Conservation (phyloP, 2,888 invertebrate genomes). For the Petrolisthes manimaculis region DNA sequence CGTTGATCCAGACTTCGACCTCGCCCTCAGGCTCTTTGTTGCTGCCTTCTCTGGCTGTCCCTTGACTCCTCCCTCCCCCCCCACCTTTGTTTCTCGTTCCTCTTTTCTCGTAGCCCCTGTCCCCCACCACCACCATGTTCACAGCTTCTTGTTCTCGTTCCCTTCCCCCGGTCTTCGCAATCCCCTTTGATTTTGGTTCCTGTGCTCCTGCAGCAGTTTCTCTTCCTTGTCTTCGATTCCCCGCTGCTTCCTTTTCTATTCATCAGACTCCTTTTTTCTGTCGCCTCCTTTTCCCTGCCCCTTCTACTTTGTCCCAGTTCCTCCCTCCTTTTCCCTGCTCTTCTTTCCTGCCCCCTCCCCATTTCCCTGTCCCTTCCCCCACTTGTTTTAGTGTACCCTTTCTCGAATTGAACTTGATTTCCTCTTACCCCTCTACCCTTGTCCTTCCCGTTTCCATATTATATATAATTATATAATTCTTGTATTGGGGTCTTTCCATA, state of each 20-base stretch:
- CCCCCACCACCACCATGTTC: not conserved
- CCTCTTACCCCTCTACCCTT: not conserved
- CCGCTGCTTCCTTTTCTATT: not conserved
- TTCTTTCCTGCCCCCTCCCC: not conserved
- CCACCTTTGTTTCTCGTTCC: not conserved
- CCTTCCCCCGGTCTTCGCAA: not conserved
- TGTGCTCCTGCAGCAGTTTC: not conserved
- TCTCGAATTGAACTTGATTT: no score
- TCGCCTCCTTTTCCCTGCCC: not conserved
- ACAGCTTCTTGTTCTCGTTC: no score
- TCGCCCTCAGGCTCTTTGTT: no score
- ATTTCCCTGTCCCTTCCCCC: not conserved
- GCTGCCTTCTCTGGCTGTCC: not conserved
- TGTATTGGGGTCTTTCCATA: not conserved
- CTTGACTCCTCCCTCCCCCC: not conserved
- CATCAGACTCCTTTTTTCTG: not conserved
- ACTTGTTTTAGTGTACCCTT: not conserved
- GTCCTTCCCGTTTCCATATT: not conserved
- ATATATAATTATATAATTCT: not conserved
- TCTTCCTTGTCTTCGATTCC: not conserved
- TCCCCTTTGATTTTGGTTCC: not conserved
- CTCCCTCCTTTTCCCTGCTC: not conserved
- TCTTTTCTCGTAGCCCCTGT: not conserved
- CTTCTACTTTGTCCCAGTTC: not conserved
- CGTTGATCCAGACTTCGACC: slow-evolving; percentile 18